Percentiles rank a stretch among this genome's conserved stretches.
Conservation (phyloP, 2,797 vertebrate species). For the Rhincodon typus region DNA sequence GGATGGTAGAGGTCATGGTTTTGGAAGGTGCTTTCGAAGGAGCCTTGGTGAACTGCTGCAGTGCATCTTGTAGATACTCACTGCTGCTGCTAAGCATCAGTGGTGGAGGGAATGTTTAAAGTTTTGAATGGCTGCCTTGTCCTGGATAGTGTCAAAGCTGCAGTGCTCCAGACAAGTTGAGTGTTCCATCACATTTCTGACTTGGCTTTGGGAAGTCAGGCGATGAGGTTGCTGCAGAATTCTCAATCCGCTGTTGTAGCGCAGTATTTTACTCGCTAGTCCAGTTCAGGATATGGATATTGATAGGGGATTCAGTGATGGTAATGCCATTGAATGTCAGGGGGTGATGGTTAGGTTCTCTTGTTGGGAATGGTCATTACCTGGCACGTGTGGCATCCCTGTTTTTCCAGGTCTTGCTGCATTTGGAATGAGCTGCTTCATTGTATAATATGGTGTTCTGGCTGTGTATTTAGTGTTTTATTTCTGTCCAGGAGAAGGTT, state of each 20-base stretch:
- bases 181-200: neutral
- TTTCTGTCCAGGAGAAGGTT: slow-evolving; percentile 61
- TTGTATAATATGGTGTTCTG: neutral
- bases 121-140: neutral
- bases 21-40: neutral
- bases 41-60: neutral
- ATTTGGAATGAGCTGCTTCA: neutral
- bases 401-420: neutral
- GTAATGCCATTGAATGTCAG: neutral
- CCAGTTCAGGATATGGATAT: neutral
- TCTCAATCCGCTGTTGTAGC: neutral
- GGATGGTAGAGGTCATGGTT: neutral
- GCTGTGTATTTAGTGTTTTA: neutral
- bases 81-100: neutral
- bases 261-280: neutral
- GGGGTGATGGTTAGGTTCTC: neutral
- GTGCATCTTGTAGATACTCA: neutral
- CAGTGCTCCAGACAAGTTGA: neutral
- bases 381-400: neutral
- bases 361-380: neutral
- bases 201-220: neutral
- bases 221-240: neutral
- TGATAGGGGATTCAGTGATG: neutral
- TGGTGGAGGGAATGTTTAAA: neutral
- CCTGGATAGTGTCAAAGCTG: neutral